Conservation (phyloP, 1,140 invertebrate species). For the Drosophila kikkawai region DNA sequence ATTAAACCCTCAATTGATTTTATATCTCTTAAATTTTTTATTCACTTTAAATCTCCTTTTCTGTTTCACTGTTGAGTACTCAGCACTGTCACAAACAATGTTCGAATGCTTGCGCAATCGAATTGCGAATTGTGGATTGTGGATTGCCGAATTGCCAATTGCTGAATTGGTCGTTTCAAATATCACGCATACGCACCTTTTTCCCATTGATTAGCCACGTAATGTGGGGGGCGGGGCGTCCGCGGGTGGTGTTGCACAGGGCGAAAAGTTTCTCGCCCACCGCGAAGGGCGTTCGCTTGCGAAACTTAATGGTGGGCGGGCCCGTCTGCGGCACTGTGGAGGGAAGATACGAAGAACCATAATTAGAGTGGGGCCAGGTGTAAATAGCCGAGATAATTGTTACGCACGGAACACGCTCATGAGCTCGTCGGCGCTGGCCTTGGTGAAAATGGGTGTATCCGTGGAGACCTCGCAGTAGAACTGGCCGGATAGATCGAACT, state of each 20-base stretch:
- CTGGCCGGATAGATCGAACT: constrained; percentile 89
- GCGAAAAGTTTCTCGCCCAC: constrained; percentile 90
- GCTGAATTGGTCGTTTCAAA: constrained; percentile 23
- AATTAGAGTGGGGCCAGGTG: constrained; percentile 50
- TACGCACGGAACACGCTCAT: constrained; percentile 92
- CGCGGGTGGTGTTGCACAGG: constrained; percentile 91
- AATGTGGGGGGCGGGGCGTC: constrained; percentile 91
- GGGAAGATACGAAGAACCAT: constrained; percentile 19
- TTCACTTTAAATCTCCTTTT: background rate
- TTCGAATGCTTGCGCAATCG: constrained; percentile 5
- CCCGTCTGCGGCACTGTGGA: constrained; percentile 88
- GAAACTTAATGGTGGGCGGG: constrained; percentile 90
- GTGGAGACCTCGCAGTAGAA: constrained; percentile 92
- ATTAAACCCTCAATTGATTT: no score
- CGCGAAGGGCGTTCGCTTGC: constrained; percentile 87
- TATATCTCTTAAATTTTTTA: background rate
- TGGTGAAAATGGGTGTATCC: constrained; percentile 91
- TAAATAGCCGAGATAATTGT: constrained; percentile 30
- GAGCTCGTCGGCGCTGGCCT: constrained; percentile 89
- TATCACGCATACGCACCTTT: constrained; percentile 87
- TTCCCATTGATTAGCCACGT: constrained; percentile 93
- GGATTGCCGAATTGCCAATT: constrained; percentile 48
- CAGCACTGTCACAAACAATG: constrained; percentile 5
- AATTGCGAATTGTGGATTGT: constrained; percentile 22
- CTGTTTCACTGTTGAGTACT: background rate